Percentiles rank a stretch among this genome's conserved stretches.
Conservation (phyloP, 2,888 invertebrate genomes). For the Homarus gammarus region DNA sequence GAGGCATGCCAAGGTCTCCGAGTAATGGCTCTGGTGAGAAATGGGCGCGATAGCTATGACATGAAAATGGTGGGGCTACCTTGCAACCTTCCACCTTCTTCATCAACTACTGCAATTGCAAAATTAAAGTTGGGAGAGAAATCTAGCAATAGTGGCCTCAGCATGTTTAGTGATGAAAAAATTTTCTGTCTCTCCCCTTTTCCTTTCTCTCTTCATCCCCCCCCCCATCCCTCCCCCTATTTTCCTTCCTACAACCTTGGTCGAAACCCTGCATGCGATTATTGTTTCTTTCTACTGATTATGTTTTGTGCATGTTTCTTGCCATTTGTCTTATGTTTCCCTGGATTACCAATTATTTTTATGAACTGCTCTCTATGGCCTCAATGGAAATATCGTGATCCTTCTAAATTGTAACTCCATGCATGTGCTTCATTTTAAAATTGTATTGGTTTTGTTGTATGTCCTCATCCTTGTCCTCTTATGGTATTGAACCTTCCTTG, state of each 20-base stretch:
- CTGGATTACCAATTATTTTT: neutral
- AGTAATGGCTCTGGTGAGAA: conserved; percentile 8
- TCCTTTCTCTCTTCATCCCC: conserved; percentile 32
- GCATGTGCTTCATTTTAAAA: conserved; percentile 3
- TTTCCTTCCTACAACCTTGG: conserved; percentile 8
- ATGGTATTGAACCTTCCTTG: neutral
- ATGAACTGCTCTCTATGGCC: no score
- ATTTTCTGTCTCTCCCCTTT: conserved; percentile 49
- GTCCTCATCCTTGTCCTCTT: neutral
- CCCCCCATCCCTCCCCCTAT: neutral
- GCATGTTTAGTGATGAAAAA: conserved; percentile 46
- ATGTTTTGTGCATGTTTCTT: neutral
- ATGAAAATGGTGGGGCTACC: conserved; percentile 16
- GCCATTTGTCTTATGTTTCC: neutral
- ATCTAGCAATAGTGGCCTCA: conserved; percentile 49
- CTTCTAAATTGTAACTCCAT: neutral
- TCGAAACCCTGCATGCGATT: neutral
- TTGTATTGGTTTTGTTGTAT: neutral
- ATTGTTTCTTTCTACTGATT: neutral
- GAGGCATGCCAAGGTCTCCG: conserved; percentile 17
- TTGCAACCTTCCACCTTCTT: conserved; percentile 20
- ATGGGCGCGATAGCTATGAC: conserved; percentile 20
- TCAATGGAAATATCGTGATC: neutral
- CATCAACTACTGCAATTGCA: conserved; percentile 4
- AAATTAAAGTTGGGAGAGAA: conserved; percentile 34